These are phyloP conservation scores for Zosterops borbonicus DNA, from an alignment of 2,113 vertebrate species.

Conservation along the genomic window DNA sequence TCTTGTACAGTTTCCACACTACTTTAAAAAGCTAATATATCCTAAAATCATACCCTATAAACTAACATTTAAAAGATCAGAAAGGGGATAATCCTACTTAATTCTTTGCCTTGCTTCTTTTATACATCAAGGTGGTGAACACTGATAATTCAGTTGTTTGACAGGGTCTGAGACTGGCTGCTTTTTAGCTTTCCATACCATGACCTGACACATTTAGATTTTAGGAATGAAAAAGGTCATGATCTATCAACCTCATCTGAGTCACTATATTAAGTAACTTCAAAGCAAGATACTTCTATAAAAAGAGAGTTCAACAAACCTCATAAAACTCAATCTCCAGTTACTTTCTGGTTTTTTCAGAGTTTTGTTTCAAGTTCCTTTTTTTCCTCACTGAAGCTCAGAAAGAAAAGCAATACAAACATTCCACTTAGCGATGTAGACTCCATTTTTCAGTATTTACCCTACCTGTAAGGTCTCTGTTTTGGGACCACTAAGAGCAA, in stretches of 20 bases:
- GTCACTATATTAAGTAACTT: not conserved
- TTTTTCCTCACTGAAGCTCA: not conserved
- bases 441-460: not conserved
- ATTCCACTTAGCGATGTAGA: not conserved
- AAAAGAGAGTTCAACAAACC: not conserved
- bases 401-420: not conserved
- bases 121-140: not conserved
- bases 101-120: not conserved
- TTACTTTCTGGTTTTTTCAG: not conserved
- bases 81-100: conserved; percentile 20
- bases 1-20: not conserved
- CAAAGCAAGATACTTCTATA: not conserved
- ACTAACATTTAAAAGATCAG: not conserved
- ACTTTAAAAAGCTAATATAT: not conserved
- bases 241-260: not conserved
- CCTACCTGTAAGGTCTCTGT: not conserved
- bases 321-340: not conserved
- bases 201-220: not conserved
- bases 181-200: not conserved
- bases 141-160: not conserved
- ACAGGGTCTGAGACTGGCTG: not conserved
- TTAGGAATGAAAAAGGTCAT: not conserved
- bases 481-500: not conserved
- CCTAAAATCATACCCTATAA: conserved; percentile 7
- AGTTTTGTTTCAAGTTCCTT: not conserved